These are phyloP conservation scores for Leptinotarsa peninsularis DNA, from an alignment of 2,888 invertebrate species.

Conservation along the genomic window DNA sequence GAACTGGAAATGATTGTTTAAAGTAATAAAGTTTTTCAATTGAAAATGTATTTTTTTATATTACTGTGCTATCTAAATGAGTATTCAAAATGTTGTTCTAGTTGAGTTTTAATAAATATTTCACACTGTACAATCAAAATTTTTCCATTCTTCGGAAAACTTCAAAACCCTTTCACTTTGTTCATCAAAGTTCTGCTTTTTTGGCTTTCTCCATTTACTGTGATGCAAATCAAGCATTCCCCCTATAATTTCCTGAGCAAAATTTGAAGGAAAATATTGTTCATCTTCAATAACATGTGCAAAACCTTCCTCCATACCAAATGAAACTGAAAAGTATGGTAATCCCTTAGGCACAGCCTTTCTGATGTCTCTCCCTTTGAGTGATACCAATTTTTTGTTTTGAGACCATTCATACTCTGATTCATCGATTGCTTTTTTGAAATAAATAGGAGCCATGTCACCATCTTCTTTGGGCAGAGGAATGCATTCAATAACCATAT, in stretches of 20 bases:
- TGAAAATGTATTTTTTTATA: background rate
- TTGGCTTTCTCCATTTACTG: slow-evolving; percentile 86
- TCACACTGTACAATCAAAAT: slow-evolving; percentile 70
- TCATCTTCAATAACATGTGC: slow-evolving; percentile 98
- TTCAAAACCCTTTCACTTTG: slow-evolving; percentile 81
- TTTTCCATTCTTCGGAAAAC: slow-evolving; percentile 79
- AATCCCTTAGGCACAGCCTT: slow-evolving; percentile 91
- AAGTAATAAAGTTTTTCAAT: slow-evolving; percentile 48
- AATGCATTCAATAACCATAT: slow-evolving; percentile 90
- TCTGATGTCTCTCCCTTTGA: slow-evolving; percentile 78
- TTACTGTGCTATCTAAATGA: background rate
- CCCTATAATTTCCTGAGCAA: slow-evolving; percentile 95
- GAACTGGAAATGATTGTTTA: slow-evolving; percentile 99
- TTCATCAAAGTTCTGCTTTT: slow-evolving; percentile 78
- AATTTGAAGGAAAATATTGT: slow-evolving; percentile 84
- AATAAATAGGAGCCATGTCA: slow-evolving; percentile 93
- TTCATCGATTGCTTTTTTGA: slow-evolving; percentile 97
- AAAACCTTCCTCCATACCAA: slow-evolving; percentile 91
- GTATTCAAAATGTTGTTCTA: background rate
- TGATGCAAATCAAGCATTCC: slow-evolving; percentile 94
- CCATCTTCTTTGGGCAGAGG: slow-evolving; percentile 87
- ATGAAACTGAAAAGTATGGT: slow-evolving; percentile 95
- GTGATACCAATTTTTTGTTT: slow-evolving; percentile 89
- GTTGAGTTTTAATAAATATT: background rate
- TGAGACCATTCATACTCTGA: slow-evolving; percentile 95